Conservation (phyloP, 35 echinoderm and acorn worm species). For the Acanthaster planci region DNA sequence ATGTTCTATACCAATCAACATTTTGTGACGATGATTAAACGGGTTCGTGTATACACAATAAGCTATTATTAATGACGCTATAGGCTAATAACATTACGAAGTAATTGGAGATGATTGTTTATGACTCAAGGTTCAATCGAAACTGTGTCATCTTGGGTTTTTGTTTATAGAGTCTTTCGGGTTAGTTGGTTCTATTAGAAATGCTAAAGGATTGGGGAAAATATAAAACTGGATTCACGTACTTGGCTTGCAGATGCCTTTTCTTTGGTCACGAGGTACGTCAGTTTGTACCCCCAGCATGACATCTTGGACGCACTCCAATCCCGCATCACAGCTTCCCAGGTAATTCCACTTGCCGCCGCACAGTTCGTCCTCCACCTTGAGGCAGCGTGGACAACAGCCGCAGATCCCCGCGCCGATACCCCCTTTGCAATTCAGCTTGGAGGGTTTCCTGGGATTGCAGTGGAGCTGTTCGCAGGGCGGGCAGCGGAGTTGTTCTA, state of each 20-base stretch:
- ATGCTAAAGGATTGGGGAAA: neutral
- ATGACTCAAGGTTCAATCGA: no score
- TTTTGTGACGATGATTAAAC: no score
- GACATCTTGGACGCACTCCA: constrained; percentile 59
- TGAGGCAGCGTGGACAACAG: constrained; percentile 89
- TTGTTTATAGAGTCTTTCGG: no score
- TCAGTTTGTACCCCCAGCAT: neutral
- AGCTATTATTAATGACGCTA: no score
- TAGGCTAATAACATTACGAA: no score
- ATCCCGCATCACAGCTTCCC: constrained; percentile 77
- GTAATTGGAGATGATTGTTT: no score
- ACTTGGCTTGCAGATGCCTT: constrained; percentile 80
- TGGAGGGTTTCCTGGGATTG: constrained; percentile 71
- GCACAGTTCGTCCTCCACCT: constrained; percentile 82
- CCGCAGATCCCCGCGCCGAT: constrained; percentile 80
- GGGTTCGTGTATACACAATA: no score
- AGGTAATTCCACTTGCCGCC: constrained; percentile 87
- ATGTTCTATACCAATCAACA: no score
- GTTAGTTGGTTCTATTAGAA: no score
- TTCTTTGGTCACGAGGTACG: neutral
- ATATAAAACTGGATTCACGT: constrained; percentile 27
- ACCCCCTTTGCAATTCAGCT: constrained; percentile 84
- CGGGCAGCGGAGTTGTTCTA: constrained; percentile 59
- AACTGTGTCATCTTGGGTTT: no score
- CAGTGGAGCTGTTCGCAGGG: constrained; percentile 83